Conservation (phyloP, 2,113 vertebrate genomes). For the Planiliza haematocheilus region DNA sequence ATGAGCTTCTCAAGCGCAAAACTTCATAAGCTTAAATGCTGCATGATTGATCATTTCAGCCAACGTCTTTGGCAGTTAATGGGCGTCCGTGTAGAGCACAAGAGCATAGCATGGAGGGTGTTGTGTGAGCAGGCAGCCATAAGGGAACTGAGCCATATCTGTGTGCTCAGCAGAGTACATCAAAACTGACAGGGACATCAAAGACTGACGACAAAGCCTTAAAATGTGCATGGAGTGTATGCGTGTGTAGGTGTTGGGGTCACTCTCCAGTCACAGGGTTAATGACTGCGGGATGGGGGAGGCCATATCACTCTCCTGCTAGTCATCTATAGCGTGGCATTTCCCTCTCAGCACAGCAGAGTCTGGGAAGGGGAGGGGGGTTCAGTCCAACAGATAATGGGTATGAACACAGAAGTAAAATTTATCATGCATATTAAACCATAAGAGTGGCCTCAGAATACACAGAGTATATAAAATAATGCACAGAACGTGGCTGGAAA, state of each 20-base stretch:
- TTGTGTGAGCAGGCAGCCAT: slow-evolving; percentile 56
- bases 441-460: slow-evolving; percentile 79
- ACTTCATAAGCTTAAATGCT: slow-evolving; percentile 39
- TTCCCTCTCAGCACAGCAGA: slow-evolving; percentile 63
- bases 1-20: slow-evolving; percentile 27
- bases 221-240: slow-evolving; percentile 51
- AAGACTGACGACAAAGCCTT: slow-evolving; percentile 60
- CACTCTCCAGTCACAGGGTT: slow-evolving; percentile 75
- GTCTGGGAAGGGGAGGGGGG: slow-evolving; percentile 43
- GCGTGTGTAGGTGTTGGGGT: slow-evolving; percentile 51
- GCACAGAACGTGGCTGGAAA: slow-evolving; percentile 75
- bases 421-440: slow-evolving; percentile 85
- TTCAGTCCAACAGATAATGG: slow-evolving; percentile 78
- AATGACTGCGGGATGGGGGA: slow-evolving; percentile 71
- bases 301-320: slow-evolving; percentile 65
- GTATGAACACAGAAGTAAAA: slow-evolving; percentile 82
- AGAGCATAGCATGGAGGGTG: slow-evolving; percentile 44
- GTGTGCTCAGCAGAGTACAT: slow-evolving; percentile 67
- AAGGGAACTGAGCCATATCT: slow-evolving; percentile 64
- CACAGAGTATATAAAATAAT: slow-evolving; percentile 80
- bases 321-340: slow-evolving; percentile 56
- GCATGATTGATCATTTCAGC: slow-evolving; percentile 49
- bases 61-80: slow-evolving; percentile 56
- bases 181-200: slow-evolving; percentile 63
- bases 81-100: slow-evolving; percentile 33